Evolutionary conservation across 2,113 vertebrate genomes (phyloP).

Genomic region (Centrocercus urophasianus): DNA sequence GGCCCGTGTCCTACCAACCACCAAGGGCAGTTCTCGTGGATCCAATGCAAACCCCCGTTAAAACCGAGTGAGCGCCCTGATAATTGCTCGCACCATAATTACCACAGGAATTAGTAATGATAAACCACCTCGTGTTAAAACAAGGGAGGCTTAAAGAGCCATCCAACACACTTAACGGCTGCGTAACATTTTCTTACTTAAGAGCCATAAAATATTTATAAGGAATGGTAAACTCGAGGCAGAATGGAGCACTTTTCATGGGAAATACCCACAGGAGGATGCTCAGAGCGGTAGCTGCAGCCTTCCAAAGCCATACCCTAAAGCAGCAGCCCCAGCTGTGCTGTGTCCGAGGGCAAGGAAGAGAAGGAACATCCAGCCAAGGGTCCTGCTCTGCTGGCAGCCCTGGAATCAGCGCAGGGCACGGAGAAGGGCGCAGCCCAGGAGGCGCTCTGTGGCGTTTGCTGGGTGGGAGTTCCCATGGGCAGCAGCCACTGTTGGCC

Average conservation of each 20-base stretch:
- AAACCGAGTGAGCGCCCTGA: background rate
- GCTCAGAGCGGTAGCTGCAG: too few species aligned
- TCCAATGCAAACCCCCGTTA: background rate
- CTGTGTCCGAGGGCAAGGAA: background rate
- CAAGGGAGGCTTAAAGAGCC: background rate
- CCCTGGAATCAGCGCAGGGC: background rate
- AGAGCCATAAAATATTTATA: background rate
- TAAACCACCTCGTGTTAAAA: background rate
- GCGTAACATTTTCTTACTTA: background rate
- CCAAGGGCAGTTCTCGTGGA: background rate
- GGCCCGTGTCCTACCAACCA: background rate
- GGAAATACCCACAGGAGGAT: background rate
- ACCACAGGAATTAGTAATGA: slow-evolving; percentile 37
- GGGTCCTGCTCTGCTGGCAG: background rate
- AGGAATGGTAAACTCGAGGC: fast-evolving
- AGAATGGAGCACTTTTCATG: fast-evolving
- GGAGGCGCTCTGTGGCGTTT: too few species aligned
- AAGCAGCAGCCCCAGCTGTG: background rate
- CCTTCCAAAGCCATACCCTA: background rate
- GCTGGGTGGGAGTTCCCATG: background rate
- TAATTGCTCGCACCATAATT: slow-evolving; percentile 37
- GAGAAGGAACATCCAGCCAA: background rate
- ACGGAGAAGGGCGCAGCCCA: too few species aligned
- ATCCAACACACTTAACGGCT: fast-evolving
- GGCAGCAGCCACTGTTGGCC: background rate